These are phyloP conservation scores for Chlorospingus flavigularis DNA, from an alignment of 2,797 vertebrate species.

Conservation along the genomic window DNA sequence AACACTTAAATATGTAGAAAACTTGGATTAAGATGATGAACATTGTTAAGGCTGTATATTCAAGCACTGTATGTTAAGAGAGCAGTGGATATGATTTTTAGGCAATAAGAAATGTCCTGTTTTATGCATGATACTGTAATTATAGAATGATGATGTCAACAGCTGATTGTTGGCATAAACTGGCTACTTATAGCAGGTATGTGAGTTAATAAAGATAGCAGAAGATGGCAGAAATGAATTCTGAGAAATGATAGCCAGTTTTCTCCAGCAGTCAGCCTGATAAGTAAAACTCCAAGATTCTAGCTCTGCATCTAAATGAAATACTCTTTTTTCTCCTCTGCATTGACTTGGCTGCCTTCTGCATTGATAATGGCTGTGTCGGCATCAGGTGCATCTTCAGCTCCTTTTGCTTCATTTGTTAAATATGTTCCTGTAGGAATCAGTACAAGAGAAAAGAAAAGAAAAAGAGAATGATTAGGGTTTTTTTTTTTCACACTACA, in stretches of 20 bases:
- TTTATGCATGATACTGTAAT: constrained; percentile 78
- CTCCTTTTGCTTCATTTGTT: constrained; percentile 99
- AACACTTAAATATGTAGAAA: constrained; percentile 81
- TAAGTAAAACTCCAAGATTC: constrained; percentile 76
- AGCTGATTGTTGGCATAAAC: constrained; percentile 86
- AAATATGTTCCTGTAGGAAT: constrained; percentile 91
- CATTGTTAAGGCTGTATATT: constrained; percentile 92
- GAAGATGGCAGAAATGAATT: constrained; percentile 79
- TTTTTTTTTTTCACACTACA: background rate
- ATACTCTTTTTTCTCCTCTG: constrained; percentile 99
- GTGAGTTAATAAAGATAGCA: constrained; percentile 76
- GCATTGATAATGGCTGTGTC: constrained; percentile 99
- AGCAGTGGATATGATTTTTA: constrained; percentile 80
- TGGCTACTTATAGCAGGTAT: constrained; percentile 78
- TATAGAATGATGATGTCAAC: constrained; percentile 79
- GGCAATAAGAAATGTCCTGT: constrained; percentile 84
- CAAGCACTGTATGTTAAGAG: constrained; percentile 91
- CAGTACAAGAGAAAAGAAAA: constrained; percentile 40
- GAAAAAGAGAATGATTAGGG: background rate
- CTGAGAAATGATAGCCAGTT: constrained; percentile 85
- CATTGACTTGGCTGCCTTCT: constrained; percentile 97
- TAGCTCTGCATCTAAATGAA: constrained; percentile 93
- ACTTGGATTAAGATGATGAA: constrained; percentile 80
- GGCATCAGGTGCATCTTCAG: constrained; percentile 98
- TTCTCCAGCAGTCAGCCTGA: constrained; percentile 82